Conservation (phyloP, 2,888 invertebrate genomes). For the Noctua janthina region DNA sequence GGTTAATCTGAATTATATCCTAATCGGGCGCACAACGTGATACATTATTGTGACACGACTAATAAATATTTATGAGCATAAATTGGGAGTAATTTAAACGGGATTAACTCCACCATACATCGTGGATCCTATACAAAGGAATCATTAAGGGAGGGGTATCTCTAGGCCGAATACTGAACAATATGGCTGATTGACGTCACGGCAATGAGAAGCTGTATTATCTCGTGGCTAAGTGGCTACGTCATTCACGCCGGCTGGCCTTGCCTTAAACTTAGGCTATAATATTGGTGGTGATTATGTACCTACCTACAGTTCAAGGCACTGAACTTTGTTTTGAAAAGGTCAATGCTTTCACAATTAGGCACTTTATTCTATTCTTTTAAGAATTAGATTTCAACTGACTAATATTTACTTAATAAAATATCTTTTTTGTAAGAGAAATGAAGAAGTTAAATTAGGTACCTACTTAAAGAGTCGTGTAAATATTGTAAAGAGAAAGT, state of each 20-base stretch:
- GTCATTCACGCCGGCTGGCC: not conserved
- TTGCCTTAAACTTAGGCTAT: not conserved
- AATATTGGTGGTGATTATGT: not conserved
- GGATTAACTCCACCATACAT: slow-evolving; percentile 14
- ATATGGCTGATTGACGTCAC: slow-evolving; percentile 32
- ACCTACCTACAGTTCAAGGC: not conserved
- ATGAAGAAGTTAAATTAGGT: not conserved
- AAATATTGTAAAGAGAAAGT: not conserved
- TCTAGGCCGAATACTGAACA: slow-evolving; percentile 10
- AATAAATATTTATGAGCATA: slow-evolving; percentile 52
- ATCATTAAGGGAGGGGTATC: slow-evolving; percentile 4
- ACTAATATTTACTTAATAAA: slow-evolving; percentile 12
- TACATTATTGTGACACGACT: slow-evolving; percentile 47
- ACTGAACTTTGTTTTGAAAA: not conserved
- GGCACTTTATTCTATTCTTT: not conserved
- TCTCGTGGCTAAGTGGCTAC: slow-evolving; percentile 7
- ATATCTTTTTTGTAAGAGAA: not conserved
- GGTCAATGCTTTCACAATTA: not conserved
- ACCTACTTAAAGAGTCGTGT: not conserved
- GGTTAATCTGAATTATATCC: slow-evolving; percentile 20
- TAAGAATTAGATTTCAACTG: not conserved
- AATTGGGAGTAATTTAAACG: slow-evolving; percentile 27
- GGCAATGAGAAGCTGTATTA: not conserved
- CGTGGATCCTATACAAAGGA: slow-evolving; percentile 22
- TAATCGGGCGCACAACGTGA: slow-evolving; percentile 26